Evolutionary conservation across 2,888 invertebrate genomes (phyloP), one percentile per base, ranked within the genome.

Genomic region (Aspidiotus destructor): DNA sequence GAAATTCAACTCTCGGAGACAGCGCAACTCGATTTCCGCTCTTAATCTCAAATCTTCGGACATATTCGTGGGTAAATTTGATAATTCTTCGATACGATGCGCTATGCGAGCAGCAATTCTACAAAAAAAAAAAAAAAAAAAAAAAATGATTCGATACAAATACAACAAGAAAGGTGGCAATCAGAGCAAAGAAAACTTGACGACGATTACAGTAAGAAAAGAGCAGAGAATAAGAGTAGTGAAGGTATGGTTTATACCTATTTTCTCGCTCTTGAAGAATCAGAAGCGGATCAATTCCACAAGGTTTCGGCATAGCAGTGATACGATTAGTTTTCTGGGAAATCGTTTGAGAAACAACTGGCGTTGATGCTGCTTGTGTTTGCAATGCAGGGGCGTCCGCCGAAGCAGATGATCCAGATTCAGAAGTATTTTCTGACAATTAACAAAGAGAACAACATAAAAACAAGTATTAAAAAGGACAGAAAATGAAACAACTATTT

Each of bases 191-290:
- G 28, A 28, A 28, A 28, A 28, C 28, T 28, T 5, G 28, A 28
- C 28, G 28, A 28, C 28, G 28, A 5, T 28, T 5, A 5, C 28
- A 28, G 28, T 28, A 28, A 28, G 28, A 28, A 28, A 28, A 3
- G 28, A 28, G 28, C 28, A 28, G 28, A 28, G 28, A 28, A 28
- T 28, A 28, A 28, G 28, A 28, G 28, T 28, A 28, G 5, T 28
- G 28, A 11, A 57, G 7, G 1, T 10, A 15, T 57, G 16, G 15
- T n/a, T 15, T 57, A 57, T 61, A 88, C 88, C 89, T 86, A 79
- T 96, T 95, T 80, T 99, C 99, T 70, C 98, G 83, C 79, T 99
- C 99, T 76, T 92, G 92, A 60, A 98, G 80, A 73, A 99, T 83
- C 69, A 92, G 84, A 13, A 96, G 81, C 0, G 99, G 98, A 80